These are phyloP conservation scores for Oriolus oriolus DNA, from an alignment of 2,113 vertebrate genomes.

Conservation along the genomic window DNA sequence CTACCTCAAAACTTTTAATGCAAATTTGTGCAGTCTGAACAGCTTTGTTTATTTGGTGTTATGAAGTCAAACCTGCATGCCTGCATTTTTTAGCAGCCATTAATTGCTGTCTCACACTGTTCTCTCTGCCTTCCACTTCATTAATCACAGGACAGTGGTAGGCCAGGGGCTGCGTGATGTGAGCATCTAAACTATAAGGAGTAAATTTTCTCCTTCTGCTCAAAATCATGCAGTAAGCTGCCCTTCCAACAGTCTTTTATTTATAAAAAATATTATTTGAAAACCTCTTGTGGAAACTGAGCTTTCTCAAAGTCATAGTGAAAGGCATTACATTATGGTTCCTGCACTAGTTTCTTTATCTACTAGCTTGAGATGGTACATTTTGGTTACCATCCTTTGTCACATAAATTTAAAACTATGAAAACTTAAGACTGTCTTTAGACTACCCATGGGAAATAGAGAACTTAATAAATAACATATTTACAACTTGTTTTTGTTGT, in stretches of 20 bases:
- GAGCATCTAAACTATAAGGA: neutral
- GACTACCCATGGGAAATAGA: neutral
- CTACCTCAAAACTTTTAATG: neutral
- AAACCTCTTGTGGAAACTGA: neutral
- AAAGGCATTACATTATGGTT: neutral
- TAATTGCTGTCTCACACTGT: neutral
- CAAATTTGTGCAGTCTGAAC: neutral
- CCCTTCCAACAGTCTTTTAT: neutral
- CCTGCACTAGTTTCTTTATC: neutral
- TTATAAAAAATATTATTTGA: neutral
- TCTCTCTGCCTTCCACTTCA: neutral
- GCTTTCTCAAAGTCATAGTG: neutral
- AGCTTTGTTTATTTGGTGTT: neutral
- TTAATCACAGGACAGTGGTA: neutral
- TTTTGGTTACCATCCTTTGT: neutral
- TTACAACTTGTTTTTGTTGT: neutral
- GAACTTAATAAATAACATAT: neutral
- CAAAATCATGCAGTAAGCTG: neutral
- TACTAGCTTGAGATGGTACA: neutral
- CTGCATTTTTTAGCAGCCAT: slow-evolving; percentile 5
- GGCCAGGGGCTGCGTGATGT: neutral
- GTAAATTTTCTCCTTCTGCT: neutral
- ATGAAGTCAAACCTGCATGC: neutral
- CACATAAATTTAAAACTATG: neutral
- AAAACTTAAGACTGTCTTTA: neutral